These are phyloP conservation scores for Phymorhynchus buccinoides DNA, from an alignment of 1,140 invertebrate genomes.

Conservation along the genomic window DNA sequence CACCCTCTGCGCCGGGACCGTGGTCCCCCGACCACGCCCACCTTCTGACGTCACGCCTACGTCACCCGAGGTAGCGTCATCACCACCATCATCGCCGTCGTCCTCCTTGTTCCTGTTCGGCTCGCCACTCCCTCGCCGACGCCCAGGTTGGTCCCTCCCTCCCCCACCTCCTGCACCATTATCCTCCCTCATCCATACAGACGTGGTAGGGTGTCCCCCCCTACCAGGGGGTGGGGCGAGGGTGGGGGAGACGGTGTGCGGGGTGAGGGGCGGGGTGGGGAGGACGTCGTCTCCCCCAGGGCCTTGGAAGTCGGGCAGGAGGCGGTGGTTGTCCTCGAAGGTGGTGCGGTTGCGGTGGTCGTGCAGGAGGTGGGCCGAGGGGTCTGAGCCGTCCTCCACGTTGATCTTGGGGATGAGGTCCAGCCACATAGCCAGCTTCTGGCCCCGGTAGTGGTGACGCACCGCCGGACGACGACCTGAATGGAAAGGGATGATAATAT, in stretches of 20 bases:
- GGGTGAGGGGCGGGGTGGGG: conserved; percentile 70
- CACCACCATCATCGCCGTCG: not conserved
- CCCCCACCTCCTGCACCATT: not conserved
- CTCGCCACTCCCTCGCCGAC: not conserved
- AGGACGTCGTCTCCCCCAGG: conserved; percentile 62
- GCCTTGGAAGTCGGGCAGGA: conserved; percentile 57
- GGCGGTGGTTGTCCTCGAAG: conserved; percentile 63
- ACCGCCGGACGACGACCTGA: conserved; percentile 69
- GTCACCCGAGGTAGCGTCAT: not conserved
- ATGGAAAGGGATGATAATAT: not conserved
- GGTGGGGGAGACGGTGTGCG: conserved; percentile 45
- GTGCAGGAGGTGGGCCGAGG: conserved; percentile 83
- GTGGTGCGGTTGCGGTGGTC: conserved; percentile 73
- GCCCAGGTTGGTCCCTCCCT: not conserved
- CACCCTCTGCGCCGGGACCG: not conserved
- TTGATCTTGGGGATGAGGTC: conserved; percentile 97
- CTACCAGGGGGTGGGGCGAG: conserved; percentile 35
- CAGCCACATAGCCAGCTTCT: conserved; percentile 96
- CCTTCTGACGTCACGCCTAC: not conserved
- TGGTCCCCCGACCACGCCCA: too few species aligned
- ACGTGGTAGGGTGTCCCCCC: conserved; percentile 11
- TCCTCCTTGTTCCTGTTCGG: too few species aligned
- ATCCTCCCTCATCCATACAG: not conserved
- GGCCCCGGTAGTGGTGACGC: conserved; percentile 95
- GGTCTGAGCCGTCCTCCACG: conserved; percentile 83